Percentiles rank a stretch among this genome's conserved stretches.
phyloP scores from a whole-genome alignment of 2,113 vertebrate genomes.

The Neodon shergylaensis region DNA sequence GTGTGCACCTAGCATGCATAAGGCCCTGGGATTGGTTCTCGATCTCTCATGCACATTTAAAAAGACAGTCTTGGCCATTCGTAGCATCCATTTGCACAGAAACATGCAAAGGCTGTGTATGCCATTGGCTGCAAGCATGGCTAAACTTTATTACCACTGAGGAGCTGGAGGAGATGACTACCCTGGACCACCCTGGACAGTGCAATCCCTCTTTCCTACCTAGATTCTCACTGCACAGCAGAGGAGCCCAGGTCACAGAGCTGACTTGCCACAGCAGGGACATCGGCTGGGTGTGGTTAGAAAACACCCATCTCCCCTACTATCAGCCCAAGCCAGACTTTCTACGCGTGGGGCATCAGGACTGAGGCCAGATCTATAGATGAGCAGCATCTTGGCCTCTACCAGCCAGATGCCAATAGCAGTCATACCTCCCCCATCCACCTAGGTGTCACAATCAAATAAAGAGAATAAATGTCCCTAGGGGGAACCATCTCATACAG shows the following conservation, averaged over 20 bases:
- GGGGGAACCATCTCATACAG: not conserved
- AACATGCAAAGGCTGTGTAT: not conserved
- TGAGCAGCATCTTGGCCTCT: not conserved
- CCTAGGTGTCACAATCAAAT: not conserved
- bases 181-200: rapidly evolving
- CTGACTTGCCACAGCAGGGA: not conserved
- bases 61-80: not conserved
- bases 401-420: not conserved
- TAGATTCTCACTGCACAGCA: no score
- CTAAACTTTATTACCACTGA: not conserved
- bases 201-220: not conserved
- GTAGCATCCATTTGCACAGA: not conserved
- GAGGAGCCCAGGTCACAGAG: not conserved
- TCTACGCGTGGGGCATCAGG: not conserved
- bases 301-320: not conserved
- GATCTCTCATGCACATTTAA: not conserved
- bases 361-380: rapidly evolving
- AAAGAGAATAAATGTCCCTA: not conserved
- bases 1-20: not conserved
- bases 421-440: rapidly evolving
- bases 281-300: not conserved
- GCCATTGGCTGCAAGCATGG: not conserved
- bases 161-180: not conserved
- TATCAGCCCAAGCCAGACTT: not conserved
- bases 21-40: not conserved